phyloP scores from a whole-genome alignment of 2,797 vertebrate genomes.

The Malacoraja senta region DNA sequence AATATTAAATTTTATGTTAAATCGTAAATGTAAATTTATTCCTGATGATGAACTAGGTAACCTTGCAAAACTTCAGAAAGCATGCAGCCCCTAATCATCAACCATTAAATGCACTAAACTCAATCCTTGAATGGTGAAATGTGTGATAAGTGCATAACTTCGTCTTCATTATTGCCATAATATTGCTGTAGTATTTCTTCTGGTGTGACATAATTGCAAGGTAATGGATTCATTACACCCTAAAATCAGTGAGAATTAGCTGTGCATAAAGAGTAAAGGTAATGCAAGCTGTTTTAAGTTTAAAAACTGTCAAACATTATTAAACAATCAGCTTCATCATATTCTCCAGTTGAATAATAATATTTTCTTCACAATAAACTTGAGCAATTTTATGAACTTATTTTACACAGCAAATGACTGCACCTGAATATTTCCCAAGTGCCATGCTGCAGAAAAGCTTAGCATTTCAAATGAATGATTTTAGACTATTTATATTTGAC shows the following conservation, averaged over 20 bases:
- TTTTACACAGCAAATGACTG: slow-evolving; percentile 1
- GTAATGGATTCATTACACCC: slow-evolving; percentile 20
- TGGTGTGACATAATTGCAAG: slow-evolving; percentile 26
- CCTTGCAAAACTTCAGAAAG: background rate
- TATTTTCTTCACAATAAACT: slow-evolving; percentile 19
- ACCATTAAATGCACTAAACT: slow-evolving; percentile 21
- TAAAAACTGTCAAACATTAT: slow-evolving; percentile 5
- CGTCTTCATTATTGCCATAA: slow-evolving; percentile 16
- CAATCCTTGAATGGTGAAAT: slow-evolving; percentile 29
- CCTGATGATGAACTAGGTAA: background rate
- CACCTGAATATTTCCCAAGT: background rate
- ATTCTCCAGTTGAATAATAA: background rate
- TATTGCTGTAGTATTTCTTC: slow-evolving; percentile 30
- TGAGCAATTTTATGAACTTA: slow-evolving; percentile 17
- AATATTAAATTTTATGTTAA: background rate
- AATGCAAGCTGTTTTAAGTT: slow-evolving; percentile 18
- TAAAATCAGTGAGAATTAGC: slow-evolving; percentile 10
- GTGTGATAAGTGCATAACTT: slow-evolving; percentile 26
- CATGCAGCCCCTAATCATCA: slow-evolving; percentile 12
- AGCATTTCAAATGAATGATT: background rate
- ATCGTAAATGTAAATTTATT: background rate
- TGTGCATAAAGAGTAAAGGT: slow-evolving; percentile 26
- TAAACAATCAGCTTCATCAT: slow-evolving; percentile 32
- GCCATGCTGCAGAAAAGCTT: background rate
- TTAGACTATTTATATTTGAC: background rate